These are phyloP conservation scores for Astreopora myriophthalma DNA, from an alignment of 64 coral and sea anemone genomes.

Conservation along the genomic window DNA sequence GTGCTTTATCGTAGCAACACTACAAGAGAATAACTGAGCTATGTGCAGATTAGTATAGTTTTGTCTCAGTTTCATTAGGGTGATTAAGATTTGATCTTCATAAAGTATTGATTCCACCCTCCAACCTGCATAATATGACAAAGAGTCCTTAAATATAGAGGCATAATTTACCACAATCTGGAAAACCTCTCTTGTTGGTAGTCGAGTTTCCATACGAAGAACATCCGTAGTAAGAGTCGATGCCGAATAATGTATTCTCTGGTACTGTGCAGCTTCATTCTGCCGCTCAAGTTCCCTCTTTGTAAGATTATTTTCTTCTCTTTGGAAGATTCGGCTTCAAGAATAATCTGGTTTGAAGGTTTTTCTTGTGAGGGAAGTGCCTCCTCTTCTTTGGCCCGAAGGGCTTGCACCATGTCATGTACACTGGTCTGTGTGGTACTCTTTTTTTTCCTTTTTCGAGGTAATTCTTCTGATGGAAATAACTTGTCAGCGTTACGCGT, in stretches of 20 bases:
- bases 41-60: not conserved
- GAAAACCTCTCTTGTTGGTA: not conserved
- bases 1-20: slow-evolving; percentile 10
- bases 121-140: slow-evolving; percentile 14
- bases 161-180: not conserved
- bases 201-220: not conserved
- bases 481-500: slow-evolving; percentile 11
- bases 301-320: not conserved
- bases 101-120: not conserved
- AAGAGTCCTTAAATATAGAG: slow-evolving; percentile 7
- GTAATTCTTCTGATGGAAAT: slow-evolving; percentile 26
- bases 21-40: slow-evolving; percentile 33
- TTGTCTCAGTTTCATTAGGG: too few species aligned
- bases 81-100: not conserved
- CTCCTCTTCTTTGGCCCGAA: not conserved
- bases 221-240: slow-evolving; percentile 5
- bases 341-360: not conserved
- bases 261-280: too few species aligned
- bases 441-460: not conserved
- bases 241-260: too few species aligned
- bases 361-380: not conserved
- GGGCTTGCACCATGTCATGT: not conserved
- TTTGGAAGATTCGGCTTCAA: slow-evolving; percentile 19
- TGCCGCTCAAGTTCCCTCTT: too few species aligned
- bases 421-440: not conserved